phyloP scores from a whole-genome alignment of 2,113 vertebrate species.

The Chaetorhynchus papuensis region DNA sequence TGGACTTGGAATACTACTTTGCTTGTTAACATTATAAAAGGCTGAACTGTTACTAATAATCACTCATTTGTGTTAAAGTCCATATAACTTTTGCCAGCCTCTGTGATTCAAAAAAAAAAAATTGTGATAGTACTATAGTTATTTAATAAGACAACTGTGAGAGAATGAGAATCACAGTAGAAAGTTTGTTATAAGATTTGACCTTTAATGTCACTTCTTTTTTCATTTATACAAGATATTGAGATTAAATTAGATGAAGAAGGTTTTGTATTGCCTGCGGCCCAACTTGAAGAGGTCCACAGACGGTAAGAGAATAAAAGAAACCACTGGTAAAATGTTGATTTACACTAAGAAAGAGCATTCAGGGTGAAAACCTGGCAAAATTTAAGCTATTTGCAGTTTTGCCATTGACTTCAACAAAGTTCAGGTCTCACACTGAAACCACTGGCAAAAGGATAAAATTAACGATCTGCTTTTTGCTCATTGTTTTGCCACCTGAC shows the following conservation, averaged over 20 bases:
- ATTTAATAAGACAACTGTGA: not conserved
- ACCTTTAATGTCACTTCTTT: not conserved
- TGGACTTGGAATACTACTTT: not conserved
- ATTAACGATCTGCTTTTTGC: not conserved
- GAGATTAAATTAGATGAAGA: conserved; percentile 91
- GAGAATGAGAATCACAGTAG: not conserved
- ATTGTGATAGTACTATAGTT: not conserved
- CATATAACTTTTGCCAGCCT: not conserved
- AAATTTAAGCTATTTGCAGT: not conserved
- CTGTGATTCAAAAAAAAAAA: not conserved
- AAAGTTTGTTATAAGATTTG: not conserved
- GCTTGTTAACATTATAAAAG: not conserved
- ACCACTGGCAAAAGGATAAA: not conserved
- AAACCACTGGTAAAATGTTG: not conserved
- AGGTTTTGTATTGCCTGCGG: conserved; percentile 82
- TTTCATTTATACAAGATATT: conserved; percentile 76
- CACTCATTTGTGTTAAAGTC: not conserved
- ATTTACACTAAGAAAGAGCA: not conserved
- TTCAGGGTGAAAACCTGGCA: not conserved
- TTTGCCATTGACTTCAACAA: not conserved
- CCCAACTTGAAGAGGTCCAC: conserved; percentile 71
- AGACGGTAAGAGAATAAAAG: conserved; percentile 74
- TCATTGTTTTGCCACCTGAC: not conserved
- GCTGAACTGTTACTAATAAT: not conserved
- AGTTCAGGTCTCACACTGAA: not conserved